These are phyloP conservation scores for Luperina testacea DNA, from an alignment of 2,888 invertebrate species.

Conservation along the genomic window DNA sequence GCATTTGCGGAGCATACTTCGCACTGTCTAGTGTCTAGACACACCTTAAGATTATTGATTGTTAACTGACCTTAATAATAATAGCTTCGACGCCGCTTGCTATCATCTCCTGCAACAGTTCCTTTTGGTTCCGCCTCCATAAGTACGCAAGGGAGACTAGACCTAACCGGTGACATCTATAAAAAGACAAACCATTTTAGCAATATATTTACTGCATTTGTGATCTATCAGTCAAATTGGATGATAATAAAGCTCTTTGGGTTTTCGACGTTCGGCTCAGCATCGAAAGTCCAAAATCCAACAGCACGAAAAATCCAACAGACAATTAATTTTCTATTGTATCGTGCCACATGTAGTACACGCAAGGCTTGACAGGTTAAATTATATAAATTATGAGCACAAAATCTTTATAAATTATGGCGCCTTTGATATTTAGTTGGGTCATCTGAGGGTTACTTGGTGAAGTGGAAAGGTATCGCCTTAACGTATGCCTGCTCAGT, in stretches of 20 bases:
- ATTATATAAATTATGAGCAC: not conserved
- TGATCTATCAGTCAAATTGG: not conserved
- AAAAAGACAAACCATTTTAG: constrained; percentile 9
- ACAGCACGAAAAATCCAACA: not conserved
- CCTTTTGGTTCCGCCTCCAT: constrained; percentile 98
- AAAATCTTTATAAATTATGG: not conserved
- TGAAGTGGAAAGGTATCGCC: constrained; percentile 13
- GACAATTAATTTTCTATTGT: too few relatives aligned
- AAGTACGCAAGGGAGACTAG: constrained; percentile 97
- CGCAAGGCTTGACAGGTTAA: too few relatives aligned
- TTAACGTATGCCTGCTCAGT: not conserved
- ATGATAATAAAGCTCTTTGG: not conserved
- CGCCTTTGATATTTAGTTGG: constrained; percentile 24
- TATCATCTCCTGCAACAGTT: constrained; percentile 99
- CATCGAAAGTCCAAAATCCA: not conserved
- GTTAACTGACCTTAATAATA: constrained; percentile 95
- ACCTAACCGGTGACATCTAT: constrained; percentile 96
- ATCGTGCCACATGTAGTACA: too few relatives aligned
- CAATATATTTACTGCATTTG: not conserved
- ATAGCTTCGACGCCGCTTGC: constrained; percentile 97
- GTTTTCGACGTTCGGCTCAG: not conserved
- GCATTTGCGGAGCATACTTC: not conserved
- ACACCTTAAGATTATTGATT: not conserved
- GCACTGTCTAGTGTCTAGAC: not conserved
- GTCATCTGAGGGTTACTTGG: constrained; percentile 4